These are phyloP conservation scores for Paralichthys olivaceus DNA, from an alignment of 2,113 vertebrate species.

Conservation along the genomic window DNA sequence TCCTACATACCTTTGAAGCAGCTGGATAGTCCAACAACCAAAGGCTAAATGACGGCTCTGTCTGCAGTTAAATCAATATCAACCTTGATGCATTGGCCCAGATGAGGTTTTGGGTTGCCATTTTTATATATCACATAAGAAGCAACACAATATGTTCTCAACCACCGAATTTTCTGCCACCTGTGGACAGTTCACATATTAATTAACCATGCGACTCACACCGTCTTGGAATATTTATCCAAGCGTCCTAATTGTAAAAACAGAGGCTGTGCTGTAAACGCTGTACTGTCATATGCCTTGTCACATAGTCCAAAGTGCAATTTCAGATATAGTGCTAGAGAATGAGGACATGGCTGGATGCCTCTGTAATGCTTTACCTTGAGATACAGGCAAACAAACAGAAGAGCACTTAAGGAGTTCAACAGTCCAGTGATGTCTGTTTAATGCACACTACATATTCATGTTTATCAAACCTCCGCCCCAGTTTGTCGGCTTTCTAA, in stretches of 20 bases:
- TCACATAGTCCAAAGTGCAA: constrained; percentile 20
- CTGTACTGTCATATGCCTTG: constrained; percentile 12
- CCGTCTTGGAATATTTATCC: constrained; percentile 16
- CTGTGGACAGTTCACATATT: constrained; percentile 4
- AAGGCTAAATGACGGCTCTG: no score
- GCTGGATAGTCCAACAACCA: no score
- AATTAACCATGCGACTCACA: constrained; percentile 17
- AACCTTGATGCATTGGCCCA: background rate
- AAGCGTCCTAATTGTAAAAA: constrained; percentile 14
- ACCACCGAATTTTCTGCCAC: background rate
- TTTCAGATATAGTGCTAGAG: background rate
- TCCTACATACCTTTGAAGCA: no score
- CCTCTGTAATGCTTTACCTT: constrained; percentile 3
- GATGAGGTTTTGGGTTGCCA: background rate
- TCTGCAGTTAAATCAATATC: background rate
- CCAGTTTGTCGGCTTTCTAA: background rate
- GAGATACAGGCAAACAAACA: constrained; percentile 14
- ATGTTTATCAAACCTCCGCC: background rate
- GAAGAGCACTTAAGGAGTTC: background rate
- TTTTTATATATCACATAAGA: background rate
- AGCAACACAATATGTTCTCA: background rate
- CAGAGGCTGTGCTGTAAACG: background rate
- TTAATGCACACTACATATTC: background rate
- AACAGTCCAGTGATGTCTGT: background rate
- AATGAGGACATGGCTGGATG: background rate